phyloP scores from a whole-genome alignment of 37 sponge, comb jelly and placozoan species.

The Hexactinellida sp. region DNA sequence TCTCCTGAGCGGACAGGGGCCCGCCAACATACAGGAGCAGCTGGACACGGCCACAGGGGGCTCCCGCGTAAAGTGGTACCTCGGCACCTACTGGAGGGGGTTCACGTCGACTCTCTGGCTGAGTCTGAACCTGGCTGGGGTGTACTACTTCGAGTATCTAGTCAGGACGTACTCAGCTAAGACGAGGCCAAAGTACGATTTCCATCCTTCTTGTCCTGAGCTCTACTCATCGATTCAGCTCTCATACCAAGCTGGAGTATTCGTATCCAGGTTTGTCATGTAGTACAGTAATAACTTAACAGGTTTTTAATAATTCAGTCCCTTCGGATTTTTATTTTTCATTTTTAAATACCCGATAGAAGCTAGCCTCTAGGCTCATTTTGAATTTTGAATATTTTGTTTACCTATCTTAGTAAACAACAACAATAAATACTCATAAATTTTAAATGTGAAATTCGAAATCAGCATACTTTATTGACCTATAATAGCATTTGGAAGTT shows the following conservation, averaged over 20 bases:
- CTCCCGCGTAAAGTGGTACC: neutral
- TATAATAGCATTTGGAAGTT: too few species aligned
- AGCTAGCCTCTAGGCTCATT: too few species aligned
- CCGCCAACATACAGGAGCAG: neutral
- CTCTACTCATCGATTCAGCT: constrained; percentile 34
- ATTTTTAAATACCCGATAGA: too few species aligned
- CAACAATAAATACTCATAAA: neutral
- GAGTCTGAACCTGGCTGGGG: constrained; percentile 17
- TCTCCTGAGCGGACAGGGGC: neutral
- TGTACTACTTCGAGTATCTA: constrained; percentile 25
- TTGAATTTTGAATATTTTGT: too few species aligned
- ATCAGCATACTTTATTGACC: too few species aligned
- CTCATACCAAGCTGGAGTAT: constrained; percentile 26
- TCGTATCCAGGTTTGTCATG: neutral
- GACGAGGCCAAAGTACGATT: constrained; percentile 9
- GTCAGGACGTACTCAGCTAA: constrained; percentile 19
- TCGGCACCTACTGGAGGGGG: neutral
- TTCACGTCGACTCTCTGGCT: constrained; percentile 23
- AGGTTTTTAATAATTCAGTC: too few species aligned
- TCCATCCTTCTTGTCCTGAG: constrained; percentile 31
- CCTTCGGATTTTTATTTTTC: too few species aligned
- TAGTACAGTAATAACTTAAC: too few species aligned
- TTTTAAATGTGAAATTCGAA: neutral
- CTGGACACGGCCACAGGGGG: neutral
- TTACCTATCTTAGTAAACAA: too few species aligned